Evolutionary conservation across 2,113 vertebrate genomes (phyloP).

Genomic region (Psilopogon haemacephalus): DNA sequence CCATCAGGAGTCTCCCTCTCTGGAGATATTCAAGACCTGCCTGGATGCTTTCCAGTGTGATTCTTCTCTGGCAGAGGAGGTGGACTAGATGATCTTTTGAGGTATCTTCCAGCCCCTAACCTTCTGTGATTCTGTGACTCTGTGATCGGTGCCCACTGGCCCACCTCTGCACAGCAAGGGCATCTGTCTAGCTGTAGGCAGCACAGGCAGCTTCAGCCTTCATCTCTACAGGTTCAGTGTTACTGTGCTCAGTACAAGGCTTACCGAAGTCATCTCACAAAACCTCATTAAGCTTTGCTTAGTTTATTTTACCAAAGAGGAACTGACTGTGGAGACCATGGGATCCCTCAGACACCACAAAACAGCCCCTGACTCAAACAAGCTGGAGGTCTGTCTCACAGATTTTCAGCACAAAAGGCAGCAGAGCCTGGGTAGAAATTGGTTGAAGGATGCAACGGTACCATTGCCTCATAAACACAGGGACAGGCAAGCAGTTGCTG

Average conservation of each 20-base stretch:
- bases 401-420: slow-evolving; percentile 2
- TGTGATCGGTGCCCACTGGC: neutral
- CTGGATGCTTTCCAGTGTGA: too few species aligned
- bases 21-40: too few species aligned
- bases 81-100: too few species aligned
- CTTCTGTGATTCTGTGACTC: too few species aligned
- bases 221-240: accelerated
- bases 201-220: neutral
- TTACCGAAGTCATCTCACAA: neutral
- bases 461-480: accelerated
- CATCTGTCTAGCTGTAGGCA: neutral
- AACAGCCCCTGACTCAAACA: neutral
- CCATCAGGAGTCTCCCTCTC: neutral
- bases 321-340: neutral
- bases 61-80: too few species aligned
- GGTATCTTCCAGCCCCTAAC: too few species aligned
- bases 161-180: too few species aligned
- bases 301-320: slow-evolving; percentile 24
- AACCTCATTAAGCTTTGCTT: slow-evolving; percentile 8
- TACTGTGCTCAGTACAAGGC: neutral
- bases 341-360: slow-evolving; percentile 7
- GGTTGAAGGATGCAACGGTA: neutral
- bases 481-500: neutral
- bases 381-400: neutral
- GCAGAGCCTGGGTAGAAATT: neutral